Evolutionary conservation across 2,888 invertebrate species (phyloP), one percentile per base, ranked within the genome.

Genomic region (Agriopis marginaria): DNA sequence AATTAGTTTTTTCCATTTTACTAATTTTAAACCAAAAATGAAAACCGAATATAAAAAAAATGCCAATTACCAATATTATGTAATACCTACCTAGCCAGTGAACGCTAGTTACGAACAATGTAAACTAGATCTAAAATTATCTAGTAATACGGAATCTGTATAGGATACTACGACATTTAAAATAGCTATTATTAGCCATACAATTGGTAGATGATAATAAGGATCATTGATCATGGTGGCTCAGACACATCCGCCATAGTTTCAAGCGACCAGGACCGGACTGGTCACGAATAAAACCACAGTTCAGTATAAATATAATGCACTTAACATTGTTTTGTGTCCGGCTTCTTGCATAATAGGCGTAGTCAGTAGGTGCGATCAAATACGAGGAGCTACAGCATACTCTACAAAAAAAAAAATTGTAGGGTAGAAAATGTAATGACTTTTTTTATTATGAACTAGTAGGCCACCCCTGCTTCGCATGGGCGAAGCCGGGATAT

Each of bases 301-400:
- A 77, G 76, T 76, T 71, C 73, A 71, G 73, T 78, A 81, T 79
- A 82, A 82, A 81, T 82, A 81, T 81, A 89, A 86, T 88, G 86
- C 85, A 86, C 83, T 86, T 84, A 87, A 86, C 88, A 90, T 88
- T 91, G 89, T 90, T 86, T 82, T 83, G 87, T 81, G 89, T 92
- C 92, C 91, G 92, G 89, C 89, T 92, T 74, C 78, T 92, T 92
- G 90, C 90, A 90, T 92, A 92, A 92, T 90, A 82, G 83, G 85
- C 83, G 84, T 65, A 70, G 69, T 70, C 70, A 82, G 84, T 83
- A 81, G 81, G 79, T 82, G 80, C 81, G 55, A 64, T 63, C 40
- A 42, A 50, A 55, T 14, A n/a, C 60, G 42, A 49, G 44, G 63
- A 63, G 68, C 63, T 53, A 53, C 55, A 14, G 62, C 8, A 14